Conservation (phyloP, 2,888 invertebrate genomes). For the Perizoma flavofasciatum region DNA sequence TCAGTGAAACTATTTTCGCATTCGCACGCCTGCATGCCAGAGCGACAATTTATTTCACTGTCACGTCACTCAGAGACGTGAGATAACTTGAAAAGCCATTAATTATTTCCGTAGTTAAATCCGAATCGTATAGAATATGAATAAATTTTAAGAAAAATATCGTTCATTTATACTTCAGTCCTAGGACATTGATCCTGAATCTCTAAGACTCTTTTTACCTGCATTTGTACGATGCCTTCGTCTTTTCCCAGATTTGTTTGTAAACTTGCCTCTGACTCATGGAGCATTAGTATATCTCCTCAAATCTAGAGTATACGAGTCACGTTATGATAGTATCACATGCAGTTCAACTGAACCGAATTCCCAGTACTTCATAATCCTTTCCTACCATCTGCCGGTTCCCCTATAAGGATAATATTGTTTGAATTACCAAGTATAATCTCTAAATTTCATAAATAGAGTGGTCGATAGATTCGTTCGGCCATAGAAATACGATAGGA, state of each 20-base stretch:
- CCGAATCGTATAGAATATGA: too few species aligned
- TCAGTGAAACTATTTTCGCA: constrained; percentile 29
- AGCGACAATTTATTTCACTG: too few species aligned
- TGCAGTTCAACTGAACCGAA: constrained; percentile 28
- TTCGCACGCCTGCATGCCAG: too few species aligned
- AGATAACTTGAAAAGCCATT: too few species aligned
- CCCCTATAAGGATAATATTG: constrained; percentile 32
- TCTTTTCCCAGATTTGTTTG: constrained; percentile 17
- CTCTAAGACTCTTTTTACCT: too few species aligned
- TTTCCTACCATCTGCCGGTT: constrained; percentile 36
- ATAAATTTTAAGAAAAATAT: too few species aligned
- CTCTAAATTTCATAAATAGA: constrained; percentile 2
- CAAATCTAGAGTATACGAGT: constrained; percentile 34
- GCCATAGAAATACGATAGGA: not conserved
- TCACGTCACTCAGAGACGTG: too few species aligned
- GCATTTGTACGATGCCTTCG: not conserved
- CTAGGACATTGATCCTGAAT: too few species aligned
- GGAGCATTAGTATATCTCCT: constrained; percentile 30
- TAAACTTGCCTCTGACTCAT: constrained; percentile 24
- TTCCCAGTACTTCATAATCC: constrained; percentile 37
- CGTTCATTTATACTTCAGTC: too few species aligned
- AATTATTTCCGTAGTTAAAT: too few species aligned
- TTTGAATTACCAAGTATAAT: constrained; percentile 10
- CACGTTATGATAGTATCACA: constrained; percentile 35
- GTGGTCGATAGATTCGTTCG: constrained; percentile 1